phyloP scores from a whole-genome alignment of 1,140 invertebrate species.

The Drosophila grimshawi region DNA sequence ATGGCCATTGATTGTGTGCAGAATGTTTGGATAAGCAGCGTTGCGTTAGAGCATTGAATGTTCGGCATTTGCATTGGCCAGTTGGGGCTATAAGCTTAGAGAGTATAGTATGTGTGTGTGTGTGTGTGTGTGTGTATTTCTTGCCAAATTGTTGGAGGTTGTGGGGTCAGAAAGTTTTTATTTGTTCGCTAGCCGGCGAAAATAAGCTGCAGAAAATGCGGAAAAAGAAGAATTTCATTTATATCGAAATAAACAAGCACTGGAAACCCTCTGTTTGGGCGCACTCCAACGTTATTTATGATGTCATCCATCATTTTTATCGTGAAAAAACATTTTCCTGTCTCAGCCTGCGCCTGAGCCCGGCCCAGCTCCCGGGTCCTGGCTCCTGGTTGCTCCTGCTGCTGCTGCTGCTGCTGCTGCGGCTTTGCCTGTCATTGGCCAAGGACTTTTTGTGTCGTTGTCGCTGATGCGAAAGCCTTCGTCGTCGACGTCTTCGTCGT shows the following conservation, averaged over 20 bases:
- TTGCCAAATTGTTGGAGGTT: conserved; percentile 70
- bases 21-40: conserved; percentile 17
- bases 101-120: background rate
- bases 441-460: conserved; percentile 81
- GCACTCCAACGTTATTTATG: conserved; percentile 84
- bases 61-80: conserved; percentile 71
- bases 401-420: conserved; percentile 24
- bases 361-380: conserved; percentile 44
- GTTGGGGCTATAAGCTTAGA: background rate
- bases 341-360: conserved; percentile 74
- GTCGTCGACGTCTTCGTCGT: background rate
- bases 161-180: conserved; percentile 56
- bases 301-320: conserved; percentile 85
- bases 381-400: conserved; percentile 37
- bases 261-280: conserved; percentile 81
- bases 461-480: conserved; percentile 61
- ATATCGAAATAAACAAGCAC: conserved; percentile 84
- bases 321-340: conserved; percentile 84
- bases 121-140: conserved; percentile 37
- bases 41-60: conserved; percentile 58
- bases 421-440: conserved; percentile 66
- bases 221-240: conserved; percentile 80
- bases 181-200: conserved; percentile 60
- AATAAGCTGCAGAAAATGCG: conserved; percentile 52
- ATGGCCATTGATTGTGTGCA: conserved; percentile 61